Percentiles rank a stretch among this genome's conserved stretches.
These are phyloP conservation scores for Poeciliopsis paucimaculata DNA, from an alignment of 2,797 vertebrate genomes.

Conservation along the genomic window DNA sequence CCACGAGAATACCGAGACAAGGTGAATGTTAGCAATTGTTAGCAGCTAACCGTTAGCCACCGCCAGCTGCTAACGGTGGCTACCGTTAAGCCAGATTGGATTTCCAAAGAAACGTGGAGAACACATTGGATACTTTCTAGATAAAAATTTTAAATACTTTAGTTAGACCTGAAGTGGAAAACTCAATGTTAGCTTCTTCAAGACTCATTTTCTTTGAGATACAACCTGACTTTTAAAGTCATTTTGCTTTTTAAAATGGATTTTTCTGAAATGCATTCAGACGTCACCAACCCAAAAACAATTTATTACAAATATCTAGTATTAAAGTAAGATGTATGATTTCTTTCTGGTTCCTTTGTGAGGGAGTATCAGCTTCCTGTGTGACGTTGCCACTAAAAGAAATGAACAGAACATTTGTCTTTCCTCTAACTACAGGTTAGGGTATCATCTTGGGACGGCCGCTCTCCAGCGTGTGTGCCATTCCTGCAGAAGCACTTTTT, in stretches of 20 bases:
- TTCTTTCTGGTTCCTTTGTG: constrained; percentile 22
- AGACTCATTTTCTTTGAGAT: neutral
- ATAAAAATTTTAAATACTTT: neutral
- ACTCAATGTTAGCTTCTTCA: neutral
- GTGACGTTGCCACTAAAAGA: constrained; percentile 31
- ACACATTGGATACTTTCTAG: neutral
- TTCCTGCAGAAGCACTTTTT: constrained; percentile 71
- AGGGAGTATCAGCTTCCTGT: constrained; percentile 13
- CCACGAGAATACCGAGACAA: neutral
- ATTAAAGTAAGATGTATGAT: neutral
- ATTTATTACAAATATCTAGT: neutral
- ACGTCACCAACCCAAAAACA: neutral
- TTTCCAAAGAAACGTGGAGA: neutral
- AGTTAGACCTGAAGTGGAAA: neutral
- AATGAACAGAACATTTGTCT: constrained; percentile 29
- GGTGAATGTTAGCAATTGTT: neutral
- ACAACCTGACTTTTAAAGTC: neutral
- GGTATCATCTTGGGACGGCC: constrained; percentile 83
- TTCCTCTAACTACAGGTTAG: constrained; percentile 71
- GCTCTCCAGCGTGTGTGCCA: constrained; percentile 55
- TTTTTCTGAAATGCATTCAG: neutral
- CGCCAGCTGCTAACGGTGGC: neutral
- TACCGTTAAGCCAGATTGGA: neutral
- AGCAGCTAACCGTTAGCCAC: neutral
- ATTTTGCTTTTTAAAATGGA: neutral